Conservation (phyloP, 1,140 invertebrate genomes). For the Penaeus japonicus region DNA sequence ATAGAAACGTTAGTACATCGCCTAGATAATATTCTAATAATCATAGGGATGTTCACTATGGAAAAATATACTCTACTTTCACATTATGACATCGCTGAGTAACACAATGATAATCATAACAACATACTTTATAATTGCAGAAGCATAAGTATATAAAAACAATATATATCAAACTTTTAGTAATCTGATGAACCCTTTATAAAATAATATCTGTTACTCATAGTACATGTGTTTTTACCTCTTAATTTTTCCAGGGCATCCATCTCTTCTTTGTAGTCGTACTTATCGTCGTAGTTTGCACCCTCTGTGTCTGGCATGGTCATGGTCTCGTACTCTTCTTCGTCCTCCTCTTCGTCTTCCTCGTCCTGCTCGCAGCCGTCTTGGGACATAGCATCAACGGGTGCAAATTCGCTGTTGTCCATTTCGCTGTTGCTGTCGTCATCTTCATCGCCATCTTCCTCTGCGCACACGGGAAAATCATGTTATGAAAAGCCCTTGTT, state of each 20-base stretch:
- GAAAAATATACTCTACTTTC: too few species aligned
- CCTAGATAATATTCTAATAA: too few species aligned
- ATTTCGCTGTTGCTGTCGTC: background rate
- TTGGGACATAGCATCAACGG: constrained; percentile 17
- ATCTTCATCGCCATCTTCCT: constrained; percentile 9
- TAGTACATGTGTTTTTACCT: background rate
- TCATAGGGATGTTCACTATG: too few species aligned
- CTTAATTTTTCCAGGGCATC: constrained; percentile 52
- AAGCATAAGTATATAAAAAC: too few species aligned
- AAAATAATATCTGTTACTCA: too few species aligned
- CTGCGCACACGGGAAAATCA: background rate
- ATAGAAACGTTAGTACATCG: too few species aligned
- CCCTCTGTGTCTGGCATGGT: constrained; percentile 26
- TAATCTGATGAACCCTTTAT: too few species aligned
- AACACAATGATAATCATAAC: too few species aligned
- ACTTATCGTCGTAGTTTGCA: constrained; percentile 58
- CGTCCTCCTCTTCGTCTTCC: constrained; percentile 16
- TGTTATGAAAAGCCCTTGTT: background rate
- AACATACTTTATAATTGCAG: too few species aligned
- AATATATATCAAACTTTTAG: too few species aligned
- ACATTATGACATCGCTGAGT: too few species aligned
- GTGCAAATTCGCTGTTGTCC: background rate
- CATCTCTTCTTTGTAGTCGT: constrained; percentile 61
- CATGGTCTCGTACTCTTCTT: constrained; percentile 32
- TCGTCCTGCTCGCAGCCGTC: constrained; percentile 3